phyloP scores from a whole-genome alignment of 37 sponge, comb jelly and placozoan genomes.

The Spongia lamella region DNA sequence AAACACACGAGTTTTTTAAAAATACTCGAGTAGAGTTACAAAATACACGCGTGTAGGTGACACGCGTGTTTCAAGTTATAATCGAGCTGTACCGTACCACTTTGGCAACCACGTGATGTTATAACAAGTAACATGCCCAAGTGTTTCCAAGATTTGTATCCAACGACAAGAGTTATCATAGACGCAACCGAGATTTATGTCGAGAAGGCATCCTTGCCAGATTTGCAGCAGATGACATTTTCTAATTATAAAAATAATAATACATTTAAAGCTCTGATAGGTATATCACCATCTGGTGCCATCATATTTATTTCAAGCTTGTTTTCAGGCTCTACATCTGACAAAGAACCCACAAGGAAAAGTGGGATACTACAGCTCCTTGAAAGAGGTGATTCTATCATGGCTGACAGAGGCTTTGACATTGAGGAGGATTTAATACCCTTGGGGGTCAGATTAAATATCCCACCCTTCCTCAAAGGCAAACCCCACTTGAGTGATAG shows the following conservation, averaged over 20 bases:
- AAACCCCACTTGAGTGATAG: slow-evolving; percentile 27
- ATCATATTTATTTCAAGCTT: slow-evolving; percentile 42
- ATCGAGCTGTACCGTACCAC: too few species aligned
- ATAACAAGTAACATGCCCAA: slow-evolving; percentile 14
- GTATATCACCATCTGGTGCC: slow-evolving; percentile 49
- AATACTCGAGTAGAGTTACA: too few species aligned
- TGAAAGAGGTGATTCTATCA: slow-evolving; percentile 45
- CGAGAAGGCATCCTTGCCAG: slow-evolving; percentile 33
- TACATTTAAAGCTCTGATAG: slow-evolving; percentile 48
- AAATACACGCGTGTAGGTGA: too few species aligned
- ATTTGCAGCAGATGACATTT: slow-evolving; percentile 46
- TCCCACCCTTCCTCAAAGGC: slow-evolving; percentile 60
- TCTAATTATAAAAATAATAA: too few species aligned
- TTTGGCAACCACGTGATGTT: slow-evolving; percentile 25
- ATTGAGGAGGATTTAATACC: slow-evolving; percentile 53
- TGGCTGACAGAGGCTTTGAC: slow-evolving; percentile 69
- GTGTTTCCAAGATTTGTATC: slow-evolving; percentile 15
- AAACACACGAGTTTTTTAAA: too few species aligned
- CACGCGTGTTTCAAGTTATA: too few species aligned
- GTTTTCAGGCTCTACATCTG: slow-evolving; percentile 49
- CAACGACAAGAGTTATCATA: slow-evolving; percentile 19
- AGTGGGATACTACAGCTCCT: slow-evolving; percentile 42
- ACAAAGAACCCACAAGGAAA: slow-evolving; percentile 42
- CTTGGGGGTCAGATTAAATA: slow-evolving; percentile 49
- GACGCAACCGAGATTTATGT: slow-evolving; percentile 52